Conservation (phyloP, 2,888 invertebrate genomes). For the Catocala fraxini region DNA sequence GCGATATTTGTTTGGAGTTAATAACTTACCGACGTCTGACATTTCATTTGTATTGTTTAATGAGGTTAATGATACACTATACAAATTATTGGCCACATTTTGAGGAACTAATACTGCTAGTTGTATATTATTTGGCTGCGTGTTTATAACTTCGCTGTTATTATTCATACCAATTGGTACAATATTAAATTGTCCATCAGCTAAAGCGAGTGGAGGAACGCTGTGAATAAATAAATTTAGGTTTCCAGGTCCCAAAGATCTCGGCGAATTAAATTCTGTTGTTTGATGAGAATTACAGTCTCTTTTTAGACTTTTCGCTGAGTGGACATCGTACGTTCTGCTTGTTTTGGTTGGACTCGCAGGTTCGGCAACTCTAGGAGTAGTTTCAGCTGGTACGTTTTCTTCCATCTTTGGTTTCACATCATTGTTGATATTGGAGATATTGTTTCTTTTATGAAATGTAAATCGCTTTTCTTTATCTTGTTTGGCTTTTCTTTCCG, state of each 20-base stretch:
- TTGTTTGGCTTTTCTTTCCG: slow-evolving; percentile 91
- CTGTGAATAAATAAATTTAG: slow-evolving; percentile 81
- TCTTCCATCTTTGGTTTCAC: slow-evolving; percentile 60
- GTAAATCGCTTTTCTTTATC: slow-evolving; percentile 88
- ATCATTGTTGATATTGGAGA: slow-evolving; percentile 52
- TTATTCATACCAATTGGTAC: slow-evolving; percentile 79
- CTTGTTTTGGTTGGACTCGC: slow-evolving; percentile 76
- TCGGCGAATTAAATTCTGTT: slow-evolving; percentile 78
- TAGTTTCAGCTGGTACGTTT: slow-evolving; percentile 52
- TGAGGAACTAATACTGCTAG: slow-evolving; percentile 89
- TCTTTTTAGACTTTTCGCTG: slow-evolving; percentile 77
- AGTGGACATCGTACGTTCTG: slow-evolving; percentile 78
- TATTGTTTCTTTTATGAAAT: slow-evolving; percentile 65
- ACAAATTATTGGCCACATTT: slow-evolving; percentile 75
- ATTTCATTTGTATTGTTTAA: slow-evolving; percentile 70
- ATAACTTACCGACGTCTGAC: slow-evolving; percentile 69
- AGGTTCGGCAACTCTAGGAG: slow-evolving; percentile 54
- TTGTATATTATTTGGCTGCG: slow-evolving; percentile 85
- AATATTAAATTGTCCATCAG: slow-evolving; percentile 80
- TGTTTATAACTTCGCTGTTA: slow-evolving; percentile 73
- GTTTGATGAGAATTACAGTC: slow-evolving; percentile 76
- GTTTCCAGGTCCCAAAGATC: slow-evolving; percentile 76
- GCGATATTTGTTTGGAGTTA: slow-evolving; percentile 84
- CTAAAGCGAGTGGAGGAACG: slow-evolving; percentile 75
- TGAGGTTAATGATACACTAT: slow-evolving; percentile 79